A percentile compares a stretch with the other conserved stretches of the same genome.
phyloP scores from a whole-genome alignment of 2,888 invertebrate genomes.

The Argyra leucocephala region DNA sequence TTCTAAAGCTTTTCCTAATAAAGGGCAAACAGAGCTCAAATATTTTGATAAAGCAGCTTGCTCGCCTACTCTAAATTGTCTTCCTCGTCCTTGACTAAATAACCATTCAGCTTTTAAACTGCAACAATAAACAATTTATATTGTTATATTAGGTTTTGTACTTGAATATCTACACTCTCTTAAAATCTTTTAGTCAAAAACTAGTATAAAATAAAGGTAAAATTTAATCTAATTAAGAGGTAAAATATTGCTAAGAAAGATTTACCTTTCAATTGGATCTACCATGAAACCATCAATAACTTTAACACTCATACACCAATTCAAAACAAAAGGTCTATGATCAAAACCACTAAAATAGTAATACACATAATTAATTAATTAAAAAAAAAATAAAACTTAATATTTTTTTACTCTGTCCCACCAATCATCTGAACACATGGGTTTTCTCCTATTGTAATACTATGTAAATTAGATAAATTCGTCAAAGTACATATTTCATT shows the following conservation, averaged over 20 bases:
- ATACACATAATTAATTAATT: background rate
- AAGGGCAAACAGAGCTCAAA: constrained; percentile 71
- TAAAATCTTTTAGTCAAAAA: too few species aligned
- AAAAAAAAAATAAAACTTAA: background rate
- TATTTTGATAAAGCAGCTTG: constrained; percentile 74
- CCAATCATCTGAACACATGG: constrained; percentile 75
- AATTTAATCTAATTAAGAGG: too few species aligned
- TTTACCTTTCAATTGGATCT: constrained; percentile 75
- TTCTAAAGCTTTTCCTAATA: constrained; percentile 70
- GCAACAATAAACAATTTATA: background rate
- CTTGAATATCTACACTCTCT: too few species aligned
- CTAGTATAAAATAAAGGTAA: too few species aligned
- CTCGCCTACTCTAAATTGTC: constrained; percentile 78
- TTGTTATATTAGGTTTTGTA: too few species aligned
- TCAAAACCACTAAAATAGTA: constrained; percentile 62
- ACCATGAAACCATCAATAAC: constrained; percentile 81
- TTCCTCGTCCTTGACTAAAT: constrained; percentile 86
- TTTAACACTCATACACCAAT: constrained; percentile 84
- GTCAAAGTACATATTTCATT: constrained; percentile 77
- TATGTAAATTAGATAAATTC: constrained; percentile 64
- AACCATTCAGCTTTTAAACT: constrained; percentile 92
- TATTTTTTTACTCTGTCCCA: constrained; percentile 55
- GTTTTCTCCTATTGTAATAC: constrained; percentile 77
- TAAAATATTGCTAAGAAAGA: too few species aligned
- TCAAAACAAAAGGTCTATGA: constrained; percentile 84